Evolutionary conservation across 2,113 vertebrate genomes (phyloP), one percentile per base, ranked within the genome.

Genomic region (Nerophis lumbriciformis): DNA sequence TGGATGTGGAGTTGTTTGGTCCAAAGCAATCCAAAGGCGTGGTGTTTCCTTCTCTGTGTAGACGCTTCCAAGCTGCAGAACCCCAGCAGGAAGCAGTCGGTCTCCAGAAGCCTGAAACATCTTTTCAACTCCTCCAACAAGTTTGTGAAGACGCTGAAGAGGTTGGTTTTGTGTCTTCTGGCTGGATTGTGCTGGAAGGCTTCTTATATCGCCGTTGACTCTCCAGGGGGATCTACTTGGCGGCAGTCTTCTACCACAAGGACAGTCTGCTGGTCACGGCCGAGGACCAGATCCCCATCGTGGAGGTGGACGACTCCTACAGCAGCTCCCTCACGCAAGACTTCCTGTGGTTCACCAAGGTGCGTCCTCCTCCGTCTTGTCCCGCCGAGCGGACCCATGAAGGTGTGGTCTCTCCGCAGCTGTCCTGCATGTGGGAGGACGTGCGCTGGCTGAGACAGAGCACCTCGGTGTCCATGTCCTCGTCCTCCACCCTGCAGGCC

Each of bases 351-450:
- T 98, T 98, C 89, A 93, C 93, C 28, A 97, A 98, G 95, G 95
- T 98, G 48, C n/a, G 8, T 21, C 10, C 21, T 38, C 6, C 12
- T 5, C 37, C 9, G 5, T 13, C 3, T 21, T 45, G 42, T 45
- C 42, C 28, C 11, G 10, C 11, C 19, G 12, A 28, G 6, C 5
- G 16, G 3, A 48, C 14, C 14, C 2, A 0, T 45, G 6, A 1
- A 28, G 21, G 2, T 10, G 14, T 16, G 35, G 19, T 53, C 12
- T 65, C 39, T 57, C 84, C 59, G 83, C 92, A 99, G 97, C 84
- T 99, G 77, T 98, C 95, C 37, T 98, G 95, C 76, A 95, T 98
- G 94, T 98, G 97, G 97, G 95, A 98, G 84, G 96, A 99, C 67
- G 92, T 98, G 74, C 93, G 94, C 51, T 98, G 96, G 95, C 80